Percentiles rank a stretch among this genome's conserved stretches.
Conservation (phyloP, 2,113 vertebrate genomes). For the Sinocyclocheilus maitianheensis region DNA sequence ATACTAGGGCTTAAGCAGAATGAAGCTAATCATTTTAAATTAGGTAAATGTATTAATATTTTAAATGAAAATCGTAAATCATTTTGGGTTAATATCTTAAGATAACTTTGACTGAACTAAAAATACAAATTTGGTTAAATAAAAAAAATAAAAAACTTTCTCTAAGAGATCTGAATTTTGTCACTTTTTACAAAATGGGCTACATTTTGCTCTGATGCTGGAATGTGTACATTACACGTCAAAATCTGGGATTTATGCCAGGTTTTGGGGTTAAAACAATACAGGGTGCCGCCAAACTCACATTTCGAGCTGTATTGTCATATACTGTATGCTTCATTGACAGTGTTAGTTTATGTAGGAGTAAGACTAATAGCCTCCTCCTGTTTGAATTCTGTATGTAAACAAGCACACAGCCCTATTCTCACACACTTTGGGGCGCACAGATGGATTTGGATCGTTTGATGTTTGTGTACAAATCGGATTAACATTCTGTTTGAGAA, state of each 20-base stretch:
- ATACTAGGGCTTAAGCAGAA: not conserved
- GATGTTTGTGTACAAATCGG: slow-evolving; percentile 9
- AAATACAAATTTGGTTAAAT: not conserved
- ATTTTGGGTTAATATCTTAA: not conserved
- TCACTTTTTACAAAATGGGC: not conserved
- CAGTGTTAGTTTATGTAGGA: slow-evolving; percentile 11
- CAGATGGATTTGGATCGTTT: slow-evolving; percentile 2
- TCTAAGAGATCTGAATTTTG: not conserved
- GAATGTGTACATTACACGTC: not conserved
- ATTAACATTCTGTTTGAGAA: slow-evolving; percentile 11
- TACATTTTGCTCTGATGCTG: slow-evolving; percentile 5
- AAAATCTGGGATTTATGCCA: not conserved
- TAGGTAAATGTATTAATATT: not conserved
- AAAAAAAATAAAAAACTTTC: not conserved
- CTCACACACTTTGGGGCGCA: not conserved
- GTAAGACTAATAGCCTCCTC: not conserved
- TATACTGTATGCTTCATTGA: not conserved
- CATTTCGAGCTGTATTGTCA: not conserved
- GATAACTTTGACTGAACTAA: not conserved
- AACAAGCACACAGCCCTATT: not conserved
- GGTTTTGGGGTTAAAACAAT: slow-evolving; percentile 7
- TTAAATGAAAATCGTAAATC: not conserved
- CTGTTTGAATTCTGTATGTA: slow-evolving; percentile 11
- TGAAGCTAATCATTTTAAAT: not conserved
- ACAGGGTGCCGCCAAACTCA: not conserved